Percentiles rank a stretch among this genome's conserved stretches.
Conservation (phyloP, 2,113 vertebrate species). For the Philantomba maxwellii region DNA sequence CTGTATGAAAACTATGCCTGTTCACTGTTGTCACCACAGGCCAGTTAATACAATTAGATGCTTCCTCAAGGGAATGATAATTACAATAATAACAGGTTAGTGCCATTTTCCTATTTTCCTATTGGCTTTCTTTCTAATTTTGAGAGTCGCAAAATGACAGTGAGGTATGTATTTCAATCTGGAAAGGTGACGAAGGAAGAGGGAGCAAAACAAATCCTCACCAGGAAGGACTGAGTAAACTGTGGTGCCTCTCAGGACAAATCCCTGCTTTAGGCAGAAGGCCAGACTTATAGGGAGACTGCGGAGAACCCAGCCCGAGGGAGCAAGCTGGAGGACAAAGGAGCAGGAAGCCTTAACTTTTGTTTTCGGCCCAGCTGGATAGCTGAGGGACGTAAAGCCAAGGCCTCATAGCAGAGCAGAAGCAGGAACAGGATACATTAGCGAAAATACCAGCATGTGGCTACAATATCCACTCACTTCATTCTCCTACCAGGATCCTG, state of each 20-base stretch:
- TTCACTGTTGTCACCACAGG: not conserved
- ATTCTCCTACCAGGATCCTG: not conserved
- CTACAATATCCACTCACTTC: not conserved
- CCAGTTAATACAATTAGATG: not conserved
- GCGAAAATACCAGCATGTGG: not conserved
- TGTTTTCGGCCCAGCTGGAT: not conserved
- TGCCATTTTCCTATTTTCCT: not conserved
- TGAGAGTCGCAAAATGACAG: not conserved
- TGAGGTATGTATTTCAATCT: not conserved
- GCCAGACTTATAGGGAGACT: not conserved
- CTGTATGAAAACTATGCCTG: not conserved
- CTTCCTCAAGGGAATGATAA: not conserved
- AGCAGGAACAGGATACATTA: too few species aligned
- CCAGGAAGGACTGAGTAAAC: not conserved
- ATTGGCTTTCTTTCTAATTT: not conserved
- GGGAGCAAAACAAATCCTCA: not conserved
- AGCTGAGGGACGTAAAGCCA: not conserved
- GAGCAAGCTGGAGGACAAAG: not conserved
- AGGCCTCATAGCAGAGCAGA: not conserved
- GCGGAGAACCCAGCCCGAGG: rapidly evolving
- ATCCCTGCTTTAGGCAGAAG: not conserved
- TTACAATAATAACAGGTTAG: not conserved
- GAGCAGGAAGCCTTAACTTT: not conserved
- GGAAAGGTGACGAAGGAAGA: not conserved
- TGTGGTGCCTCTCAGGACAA: not conserved